phyloP scores from a whole-genome alignment of 2,113 vertebrate species.

The Girardinichthys multiradiatus region DNA sequence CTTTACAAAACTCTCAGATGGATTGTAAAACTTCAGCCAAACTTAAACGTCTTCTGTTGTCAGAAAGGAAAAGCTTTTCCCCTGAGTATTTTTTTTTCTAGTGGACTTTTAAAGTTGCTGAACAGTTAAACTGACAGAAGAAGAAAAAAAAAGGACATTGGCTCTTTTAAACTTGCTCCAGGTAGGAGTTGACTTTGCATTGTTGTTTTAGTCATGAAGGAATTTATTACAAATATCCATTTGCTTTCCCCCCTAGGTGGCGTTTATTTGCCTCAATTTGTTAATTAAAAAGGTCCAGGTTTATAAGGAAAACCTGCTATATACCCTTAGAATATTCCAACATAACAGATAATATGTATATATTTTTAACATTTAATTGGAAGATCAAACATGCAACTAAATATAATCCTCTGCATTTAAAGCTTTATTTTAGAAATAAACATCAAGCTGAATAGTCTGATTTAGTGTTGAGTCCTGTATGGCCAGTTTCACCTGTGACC shows the following conservation, averaged over 20 bases:
- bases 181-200: conserved; percentile 15
- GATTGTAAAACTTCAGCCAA: background rate
- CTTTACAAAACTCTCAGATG: background rate
- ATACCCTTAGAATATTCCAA: background rate
- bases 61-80: background rate
- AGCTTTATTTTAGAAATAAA: no score
- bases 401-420: no score
- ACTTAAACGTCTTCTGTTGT: background rate
- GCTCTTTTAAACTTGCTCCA: background rate
- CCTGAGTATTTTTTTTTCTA: background rate
- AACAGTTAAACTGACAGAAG: background rate
- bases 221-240: conserved; percentile 1
- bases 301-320: background rate
- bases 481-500: background rate
- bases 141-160: no score
- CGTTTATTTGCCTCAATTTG: background rate
- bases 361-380: background rate
- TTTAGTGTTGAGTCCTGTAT: background rate
- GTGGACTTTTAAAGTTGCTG: background rate
- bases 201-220: conserved; percentile 20
- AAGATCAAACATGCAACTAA: no score
- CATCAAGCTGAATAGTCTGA: no score
- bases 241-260: background rate
- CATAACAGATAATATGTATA: background rate
- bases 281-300: background rate